phyloP scores from a whole-genome alignment of 2,888 invertebrate species.

The Cheilosia vulpina region DNA sequence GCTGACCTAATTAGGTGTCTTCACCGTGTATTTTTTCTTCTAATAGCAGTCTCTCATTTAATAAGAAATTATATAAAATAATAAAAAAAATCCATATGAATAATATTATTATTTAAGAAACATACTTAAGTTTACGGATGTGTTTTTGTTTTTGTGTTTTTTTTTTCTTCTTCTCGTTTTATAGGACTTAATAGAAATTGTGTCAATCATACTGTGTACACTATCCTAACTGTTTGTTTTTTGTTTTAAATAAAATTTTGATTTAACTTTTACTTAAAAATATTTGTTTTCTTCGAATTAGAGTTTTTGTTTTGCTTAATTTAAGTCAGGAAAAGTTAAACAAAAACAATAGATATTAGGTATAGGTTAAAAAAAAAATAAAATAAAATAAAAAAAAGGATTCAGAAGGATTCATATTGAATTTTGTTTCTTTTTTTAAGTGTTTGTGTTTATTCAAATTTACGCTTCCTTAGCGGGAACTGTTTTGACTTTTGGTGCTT shows the following conservation, averaged over 20 bases:
- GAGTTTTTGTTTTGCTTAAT: constrained; percentile 61
- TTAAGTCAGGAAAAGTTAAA: constrained; percentile 60
- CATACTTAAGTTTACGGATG: constrained; percentile 53
- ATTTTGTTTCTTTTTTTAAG: constrained; percentile 38
- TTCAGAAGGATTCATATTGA: constrained; percentile 51
- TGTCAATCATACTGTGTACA: constrained; percentile 48
- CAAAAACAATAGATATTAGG: constrained; percentile 44
- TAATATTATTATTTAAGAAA: constrained; percentile 62
- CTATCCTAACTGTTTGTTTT: constrained; percentile 41
- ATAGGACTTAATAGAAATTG: constrained; percentile 20
- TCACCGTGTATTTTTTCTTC: constrained; percentile 47
- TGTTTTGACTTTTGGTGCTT: constrained; percentile 84
- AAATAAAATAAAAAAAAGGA: constrained; percentile 57
- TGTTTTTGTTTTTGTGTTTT: constrained; percentile 26
- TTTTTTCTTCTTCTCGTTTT: constrained; percentile 36
- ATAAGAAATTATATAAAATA: constrained; percentile 73
- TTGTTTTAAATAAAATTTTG: constrained; percentile 21
- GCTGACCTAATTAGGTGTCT: constrained; percentile 37
- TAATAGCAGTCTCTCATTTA: constrained; percentile 78
- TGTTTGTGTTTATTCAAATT: constrained; percentile 76
- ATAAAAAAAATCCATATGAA: constrained; percentile 56
- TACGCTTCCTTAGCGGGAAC: constrained; percentile 81
- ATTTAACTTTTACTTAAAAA: constrained; percentile 62
- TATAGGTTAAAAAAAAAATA: constrained; percentile 35
- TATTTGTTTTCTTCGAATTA: constrained; percentile 56